Percentiles rank a stretch among this genome's conserved stretches.
Evolutionary conservation across 2,113 vertebrate species (phyloP).

Genomic region (Callionymus lyra): DNA sequence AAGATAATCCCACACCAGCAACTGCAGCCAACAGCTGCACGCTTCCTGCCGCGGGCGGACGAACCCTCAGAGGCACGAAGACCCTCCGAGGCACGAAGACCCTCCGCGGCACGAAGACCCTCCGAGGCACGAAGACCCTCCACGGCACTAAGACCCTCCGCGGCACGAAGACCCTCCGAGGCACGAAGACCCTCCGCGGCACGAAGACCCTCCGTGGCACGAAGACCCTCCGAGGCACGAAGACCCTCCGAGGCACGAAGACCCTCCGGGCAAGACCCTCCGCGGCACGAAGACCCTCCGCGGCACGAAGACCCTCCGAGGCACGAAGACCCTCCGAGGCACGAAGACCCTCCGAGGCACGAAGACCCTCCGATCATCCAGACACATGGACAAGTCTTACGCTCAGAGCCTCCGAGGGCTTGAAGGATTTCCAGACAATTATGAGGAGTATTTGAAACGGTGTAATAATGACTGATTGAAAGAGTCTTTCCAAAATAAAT

Average conservation of each 20-base stretch:
- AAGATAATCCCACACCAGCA: conserved; percentile 51
- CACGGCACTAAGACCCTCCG: conserved; percentile 17
- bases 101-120: conserved; percentile 13
- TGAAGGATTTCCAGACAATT: too few species aligned
- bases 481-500: too few species aligned
- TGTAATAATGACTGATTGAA: too few species aligned
- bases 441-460: too few species aligned
- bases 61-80: conserved; percentile 10
- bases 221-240: conserved; percentile 9
- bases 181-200: conserved; percentile 23
- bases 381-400: too few species aligned
- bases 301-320: conserved; percentile 18
- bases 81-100: conserved; percentile 22
- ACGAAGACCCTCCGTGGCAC: conserved; percentile 15
- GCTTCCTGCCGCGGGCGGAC: conserved; percentile 40
- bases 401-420: too few species aligned
- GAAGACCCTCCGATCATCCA: conserved; percentile 24
- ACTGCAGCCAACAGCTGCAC: conserved; percentile 56
- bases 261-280: conserved; percentile 11
- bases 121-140: conserved; percentile 19
- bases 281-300: conserved; percentile 16
- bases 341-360: conserved; percentile 15
- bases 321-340: conserved; percentile 13
- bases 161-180: conserved; percentile 14
- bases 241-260: conserved; percentile 21